Conservation (phyloP, 2,797 vertebrate species). For the Arrhamphus sclerolepis region DNA sequence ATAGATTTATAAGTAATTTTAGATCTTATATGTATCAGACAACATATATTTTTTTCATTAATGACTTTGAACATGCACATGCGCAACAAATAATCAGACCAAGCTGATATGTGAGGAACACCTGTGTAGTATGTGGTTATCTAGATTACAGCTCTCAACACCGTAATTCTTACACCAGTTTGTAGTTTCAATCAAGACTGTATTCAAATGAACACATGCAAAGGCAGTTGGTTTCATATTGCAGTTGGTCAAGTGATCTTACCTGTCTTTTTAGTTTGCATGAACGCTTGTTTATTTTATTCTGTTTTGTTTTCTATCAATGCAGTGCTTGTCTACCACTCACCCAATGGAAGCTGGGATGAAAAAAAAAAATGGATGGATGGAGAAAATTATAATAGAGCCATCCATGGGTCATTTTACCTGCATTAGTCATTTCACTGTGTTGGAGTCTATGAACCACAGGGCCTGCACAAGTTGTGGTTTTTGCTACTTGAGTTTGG, state of each 20-base stretch:
- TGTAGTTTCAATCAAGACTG: constrained; percentile 4
- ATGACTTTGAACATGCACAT: not conserved
- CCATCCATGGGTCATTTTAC: no score
- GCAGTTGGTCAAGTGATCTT: not conserved
- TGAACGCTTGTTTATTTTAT: no score
- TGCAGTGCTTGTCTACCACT: no score
- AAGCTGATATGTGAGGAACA: constrained; percentile 60
- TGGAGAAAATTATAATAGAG: no score
- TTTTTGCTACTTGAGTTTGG: no score
- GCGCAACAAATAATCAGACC: constrained; percentile 46
- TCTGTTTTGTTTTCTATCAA: no score
- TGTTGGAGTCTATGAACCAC: no score
- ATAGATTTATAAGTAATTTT: no score
- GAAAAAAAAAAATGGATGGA: no score
- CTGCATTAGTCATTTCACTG: no score
- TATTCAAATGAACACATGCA: not conserved
- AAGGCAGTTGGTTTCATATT: not conserved
- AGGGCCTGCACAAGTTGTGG: no score
- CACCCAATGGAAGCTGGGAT: no score
- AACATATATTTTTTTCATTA: not conserved
- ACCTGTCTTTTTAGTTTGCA: not conserved
- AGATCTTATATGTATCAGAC: not conserved
- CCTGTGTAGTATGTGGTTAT: constrained; percentile 51
- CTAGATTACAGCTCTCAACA: constrained; percentile 30
- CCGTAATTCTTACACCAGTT: not conserved